Evolutionary conservation across 2,113 vertebrate species (phyloP), one percentile per base, ranked within the genome.

Genomic region (Oceanites oceanicus): DNA sequence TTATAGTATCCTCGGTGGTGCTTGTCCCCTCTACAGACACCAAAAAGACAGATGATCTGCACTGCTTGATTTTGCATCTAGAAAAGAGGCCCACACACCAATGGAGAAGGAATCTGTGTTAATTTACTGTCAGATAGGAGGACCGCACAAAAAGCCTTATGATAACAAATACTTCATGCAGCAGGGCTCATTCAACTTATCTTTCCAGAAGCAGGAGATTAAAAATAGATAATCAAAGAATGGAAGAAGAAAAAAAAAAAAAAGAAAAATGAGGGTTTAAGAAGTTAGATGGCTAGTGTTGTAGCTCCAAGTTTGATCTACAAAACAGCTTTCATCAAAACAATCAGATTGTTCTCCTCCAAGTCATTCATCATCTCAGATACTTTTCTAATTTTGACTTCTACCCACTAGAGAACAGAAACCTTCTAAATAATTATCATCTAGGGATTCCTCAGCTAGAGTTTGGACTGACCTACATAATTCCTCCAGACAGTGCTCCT

Each of bases 391-490:
- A 83, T 88, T 97, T 86, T 88, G 66, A 95, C 91, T 87, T 90
- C 55, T 78, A 91, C 77, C 73, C 68, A n/a, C 76, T 34, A 87
- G 92, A 95, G 92, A 91, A 52, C 68, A 77, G 80, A 86, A 97
- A 91, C 55, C 25, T 76, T 70, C 88, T 77, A 94, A 97, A 93
- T 93, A 96, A 97, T 91, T 93, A 96, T 94, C 68, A 92, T 96
- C 96, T 74, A 94, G 97, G 96, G 98, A 97, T 97, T 95, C 65
- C 96, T 97, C 55, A 42, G 59, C 59, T 88, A 82, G 94, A 98
- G 96, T 98, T 97, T 97, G 95, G 96, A 92, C 97, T 80, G 71
- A 95, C 68, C 90, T 53, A 56, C 70, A 86, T 47, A 97, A 98
- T 97, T 96, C 76, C 86, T 96, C 72, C 94, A 91, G 90, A 85